A percentile compares a stretch with the other conserved stretches of the same genome.
phyloP scores from a whole-genome alignment of 2,113 vertebrate genomes.

The Fregetta grallaria region DNA sequence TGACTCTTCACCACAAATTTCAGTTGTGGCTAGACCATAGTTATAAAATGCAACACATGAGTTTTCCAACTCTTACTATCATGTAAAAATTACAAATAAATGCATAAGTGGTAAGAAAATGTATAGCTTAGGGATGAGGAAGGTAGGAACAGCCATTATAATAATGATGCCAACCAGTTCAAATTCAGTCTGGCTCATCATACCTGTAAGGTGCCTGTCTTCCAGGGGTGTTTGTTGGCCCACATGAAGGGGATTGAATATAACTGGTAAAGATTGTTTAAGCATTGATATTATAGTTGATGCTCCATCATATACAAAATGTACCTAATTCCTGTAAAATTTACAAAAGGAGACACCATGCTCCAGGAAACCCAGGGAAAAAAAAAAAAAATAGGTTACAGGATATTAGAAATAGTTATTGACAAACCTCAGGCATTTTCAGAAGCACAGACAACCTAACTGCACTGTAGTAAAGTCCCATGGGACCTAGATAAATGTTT shows the following conservation, averaged over 20 bases:
- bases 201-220: neutral
- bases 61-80: neutral
- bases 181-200: neutral
- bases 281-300: neutral
- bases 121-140: neutral
- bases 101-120: neutral
- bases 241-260: neutral
- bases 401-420: neutral
- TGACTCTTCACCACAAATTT: neutral
- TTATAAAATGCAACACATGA: neutral
- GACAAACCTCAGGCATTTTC: neutral
- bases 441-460: neutral
- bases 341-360: neutral
- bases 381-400: neutral
- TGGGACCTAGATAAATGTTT: neutral
- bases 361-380: neutral
- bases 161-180: neutral
- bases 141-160: neutral
- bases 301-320: neutral
- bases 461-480: neutral
- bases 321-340: neutral
- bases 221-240: neutral
- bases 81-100: neutral
- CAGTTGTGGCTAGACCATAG: neutral
- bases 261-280: neutral